phyloP scores from a whole-genome alignment of 2,797 vertebrate species.

The Diceros bicornis region DNA sequence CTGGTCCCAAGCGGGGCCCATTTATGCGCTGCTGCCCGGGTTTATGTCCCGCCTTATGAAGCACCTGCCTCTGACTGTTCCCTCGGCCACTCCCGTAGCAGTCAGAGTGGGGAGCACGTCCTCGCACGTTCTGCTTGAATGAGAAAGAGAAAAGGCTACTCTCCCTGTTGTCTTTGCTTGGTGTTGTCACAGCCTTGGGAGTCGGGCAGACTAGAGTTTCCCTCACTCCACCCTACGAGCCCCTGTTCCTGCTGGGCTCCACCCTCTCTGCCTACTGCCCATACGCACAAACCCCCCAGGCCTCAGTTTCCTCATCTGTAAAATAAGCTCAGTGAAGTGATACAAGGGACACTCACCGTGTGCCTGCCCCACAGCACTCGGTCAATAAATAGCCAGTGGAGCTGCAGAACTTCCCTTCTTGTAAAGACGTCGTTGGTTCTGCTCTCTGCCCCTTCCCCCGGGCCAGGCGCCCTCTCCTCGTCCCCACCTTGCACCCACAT shows the following conservation, averaged over 20 bases:
- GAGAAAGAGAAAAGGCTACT: not conserved
- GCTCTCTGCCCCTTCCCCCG: fast-evolving
- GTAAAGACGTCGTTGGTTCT: fast-evolving
- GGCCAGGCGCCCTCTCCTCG: not conserved
- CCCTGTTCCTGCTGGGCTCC: not conserved
- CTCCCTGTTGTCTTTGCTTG: not conserved
- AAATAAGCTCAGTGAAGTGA: not conserved
- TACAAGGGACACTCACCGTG: not conserved
- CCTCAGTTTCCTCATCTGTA: not conserved
- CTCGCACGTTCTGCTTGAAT: not conserved
- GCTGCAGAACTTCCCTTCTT: not conserved
- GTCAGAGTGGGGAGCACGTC: fast-evolving
- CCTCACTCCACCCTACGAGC: fast-evolving
- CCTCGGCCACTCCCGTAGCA: not conserved
- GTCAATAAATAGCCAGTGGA: fast-evolving
- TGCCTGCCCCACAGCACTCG: not conserved
- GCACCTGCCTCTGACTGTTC: not conserved
- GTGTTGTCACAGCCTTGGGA: not conserved
- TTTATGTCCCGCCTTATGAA: not conserved
- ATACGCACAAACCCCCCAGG: fast-evolving
- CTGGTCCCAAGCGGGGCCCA: not conserved
- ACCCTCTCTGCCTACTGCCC: not conserved
- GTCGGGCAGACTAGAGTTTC: not conserved
- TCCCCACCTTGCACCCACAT: not conserved
- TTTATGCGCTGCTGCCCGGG: not conserved